These are phyloP conservation scores for Whitmania pigra DNA, from an alignment of 1,140 invertebrate genomes.

Conservation along the genomic window DNA sequence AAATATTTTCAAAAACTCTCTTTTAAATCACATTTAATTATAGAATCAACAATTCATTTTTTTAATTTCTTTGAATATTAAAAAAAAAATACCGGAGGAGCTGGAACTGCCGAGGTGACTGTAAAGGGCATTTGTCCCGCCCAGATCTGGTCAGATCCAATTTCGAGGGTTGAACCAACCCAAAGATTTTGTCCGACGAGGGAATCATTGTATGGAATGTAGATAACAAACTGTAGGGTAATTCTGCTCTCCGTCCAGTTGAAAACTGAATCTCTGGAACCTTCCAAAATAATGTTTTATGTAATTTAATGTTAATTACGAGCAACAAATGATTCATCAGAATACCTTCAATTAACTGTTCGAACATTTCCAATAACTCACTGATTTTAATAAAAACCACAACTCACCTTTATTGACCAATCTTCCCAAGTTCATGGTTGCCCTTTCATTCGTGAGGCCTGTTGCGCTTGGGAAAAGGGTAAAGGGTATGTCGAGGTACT, in stretches of 20 bases:
- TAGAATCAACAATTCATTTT: too few relatives aligned
- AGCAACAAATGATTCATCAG: background rate
- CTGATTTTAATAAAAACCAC: background rate
- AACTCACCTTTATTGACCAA: conserved; percentile 33
- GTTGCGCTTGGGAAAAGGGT: conserved; percentile 22
- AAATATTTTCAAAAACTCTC: background rate
- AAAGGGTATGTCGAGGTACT: conserved; percentile 13
- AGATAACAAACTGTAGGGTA: conserved; percentile 27
- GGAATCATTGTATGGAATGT: conserved; percentile 20
- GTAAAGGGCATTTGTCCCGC: conserved; percentile 11
- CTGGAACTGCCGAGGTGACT: background rate
- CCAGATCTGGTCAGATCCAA: conserved; percentile 14
- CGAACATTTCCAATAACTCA: background rate
- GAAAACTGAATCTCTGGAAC: conserved; percentile 9
- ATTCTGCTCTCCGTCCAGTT: conserved; percentile 26
- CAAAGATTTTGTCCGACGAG: conserved; percentile 2
- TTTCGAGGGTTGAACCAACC: conserved; percentile 14
- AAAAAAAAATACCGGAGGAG: background rate
- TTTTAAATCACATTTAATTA: too few relatives aligned
- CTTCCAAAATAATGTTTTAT: background rate
- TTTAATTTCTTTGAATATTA: too few relatives aligned
- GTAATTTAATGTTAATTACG: background rate
- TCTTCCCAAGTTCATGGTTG: conserved; percentile 28
- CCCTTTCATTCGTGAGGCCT: conserved; percentile 28
- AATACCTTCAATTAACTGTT: background rate